Evolutionary conservation across 2,113 vertebrate genomes (phyloP).

Genomic region (Tyto alba): DNA sequence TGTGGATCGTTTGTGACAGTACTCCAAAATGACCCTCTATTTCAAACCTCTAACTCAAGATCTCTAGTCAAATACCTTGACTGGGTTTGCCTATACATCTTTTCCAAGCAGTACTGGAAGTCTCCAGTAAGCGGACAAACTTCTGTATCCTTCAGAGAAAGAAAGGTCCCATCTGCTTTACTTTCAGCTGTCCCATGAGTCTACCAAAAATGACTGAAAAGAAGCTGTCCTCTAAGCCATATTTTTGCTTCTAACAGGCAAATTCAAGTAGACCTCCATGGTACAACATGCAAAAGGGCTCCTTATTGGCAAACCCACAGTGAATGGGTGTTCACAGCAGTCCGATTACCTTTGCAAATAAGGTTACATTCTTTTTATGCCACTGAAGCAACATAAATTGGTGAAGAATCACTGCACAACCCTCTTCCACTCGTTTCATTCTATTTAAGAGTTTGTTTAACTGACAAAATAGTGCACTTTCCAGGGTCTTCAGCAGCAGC

Average conservation of each 20-base stretch:
- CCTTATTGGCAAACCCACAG: neutral
- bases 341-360: neutral
- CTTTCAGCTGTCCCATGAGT: neutral
- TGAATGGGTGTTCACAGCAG: neutral
- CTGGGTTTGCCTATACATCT: neutral
- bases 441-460: neutral
- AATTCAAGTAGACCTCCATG: neutral
- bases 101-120: neutral
- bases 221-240: neutral
- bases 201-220: neutral
- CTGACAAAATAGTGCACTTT: neutral
- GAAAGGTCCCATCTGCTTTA: neutral
- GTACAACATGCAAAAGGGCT: neutral
- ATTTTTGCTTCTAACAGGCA: neutral
- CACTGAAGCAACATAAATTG: neutral
- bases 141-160: neutral
- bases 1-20: no score
- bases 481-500: neutral
- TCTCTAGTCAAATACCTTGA: neutral
- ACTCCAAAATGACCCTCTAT: neutral
- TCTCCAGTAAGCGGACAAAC: neutral
- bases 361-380: neutral
- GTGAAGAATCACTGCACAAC: neutral
- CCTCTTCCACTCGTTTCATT: neutral
- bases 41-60: neutral